Conservation (phyloP, 2,797 vertebrate genomes). For the Perdix hodgsoniae region DNA sequence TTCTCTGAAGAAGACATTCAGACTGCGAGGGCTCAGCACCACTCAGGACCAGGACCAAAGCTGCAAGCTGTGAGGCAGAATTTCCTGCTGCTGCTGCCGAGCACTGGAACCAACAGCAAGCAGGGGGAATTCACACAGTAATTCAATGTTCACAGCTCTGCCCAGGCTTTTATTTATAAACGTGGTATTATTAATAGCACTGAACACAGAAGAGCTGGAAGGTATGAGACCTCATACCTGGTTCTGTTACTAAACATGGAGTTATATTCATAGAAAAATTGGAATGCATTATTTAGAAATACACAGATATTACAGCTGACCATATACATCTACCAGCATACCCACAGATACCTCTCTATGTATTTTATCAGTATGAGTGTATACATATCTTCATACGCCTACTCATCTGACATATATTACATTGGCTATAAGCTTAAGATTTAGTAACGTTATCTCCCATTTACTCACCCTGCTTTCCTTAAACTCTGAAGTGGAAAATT, state of each 20-base stretch:
- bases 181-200: neutral
- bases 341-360: neutral
- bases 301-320: neutral
- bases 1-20: neutral
- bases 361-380: neutral
- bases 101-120: neutral
- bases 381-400: neutral
- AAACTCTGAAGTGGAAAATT: slow-evolving; percentile 48
- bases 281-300: neutral
- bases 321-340: neutral
- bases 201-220: neutral
- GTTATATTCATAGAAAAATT: neutral
- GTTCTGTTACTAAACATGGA: neutral
- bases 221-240: neutral
- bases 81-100: neutral
- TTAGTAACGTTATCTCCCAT: slow-evolving; percentile 33
- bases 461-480: slow-evolving; percentile 35
- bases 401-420: neutral
- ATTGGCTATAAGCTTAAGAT: neutral
- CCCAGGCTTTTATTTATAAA: slow-evolving; percentile 7
- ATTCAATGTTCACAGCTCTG: neutral
- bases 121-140: neutral
- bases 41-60: neutral
- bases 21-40: neutral
- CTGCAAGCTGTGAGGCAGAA: neutral